A percentile compares a stretch with the other conserved stretches of the same genome.
phyloP scores from a whole-genome alignment of 2,113 vertebrate species.

The Turnix velox region DNA sequence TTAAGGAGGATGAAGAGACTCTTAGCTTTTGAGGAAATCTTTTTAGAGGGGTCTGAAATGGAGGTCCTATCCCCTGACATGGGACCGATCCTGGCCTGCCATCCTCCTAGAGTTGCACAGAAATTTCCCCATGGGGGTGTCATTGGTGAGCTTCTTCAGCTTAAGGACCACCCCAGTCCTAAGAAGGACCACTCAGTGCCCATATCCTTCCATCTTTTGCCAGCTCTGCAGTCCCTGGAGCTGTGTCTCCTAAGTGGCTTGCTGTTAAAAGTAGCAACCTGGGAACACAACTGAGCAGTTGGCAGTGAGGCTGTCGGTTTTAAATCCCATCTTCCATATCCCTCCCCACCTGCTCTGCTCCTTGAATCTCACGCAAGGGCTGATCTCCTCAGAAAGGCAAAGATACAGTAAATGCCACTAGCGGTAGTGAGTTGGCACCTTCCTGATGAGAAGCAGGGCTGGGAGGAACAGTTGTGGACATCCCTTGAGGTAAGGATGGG shows the following conservation, averaged over 20 bases:
- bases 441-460: neutral
- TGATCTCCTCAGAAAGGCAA: neutral
- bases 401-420: neutral
- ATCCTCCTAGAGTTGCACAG: neutral
- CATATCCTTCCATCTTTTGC: neutral
- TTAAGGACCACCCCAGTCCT: neutral
- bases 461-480: neutral
- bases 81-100: neutral
- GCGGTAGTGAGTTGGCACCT: neutral
- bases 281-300: neutral
- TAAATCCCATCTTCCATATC: neutral
- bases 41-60: neutral
- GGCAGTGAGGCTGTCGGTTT: neutral
- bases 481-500: slow-evolving; percentile 19
- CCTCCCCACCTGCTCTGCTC: neutral
- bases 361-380: neutral
- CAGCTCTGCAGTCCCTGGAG: neutral
- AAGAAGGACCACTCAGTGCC: neutral
- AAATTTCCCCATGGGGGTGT: neutral
- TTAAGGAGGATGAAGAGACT: neutral
- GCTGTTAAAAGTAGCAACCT: neutral
- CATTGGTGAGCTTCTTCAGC: neutral
- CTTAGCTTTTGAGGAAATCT: neutral
- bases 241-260: neutral
- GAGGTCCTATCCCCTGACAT: neutral